Evolutionary conservation across 2,888 invertebrate genomes (phyloP).

Genomic region (Endotricha flammealis): DNA sequence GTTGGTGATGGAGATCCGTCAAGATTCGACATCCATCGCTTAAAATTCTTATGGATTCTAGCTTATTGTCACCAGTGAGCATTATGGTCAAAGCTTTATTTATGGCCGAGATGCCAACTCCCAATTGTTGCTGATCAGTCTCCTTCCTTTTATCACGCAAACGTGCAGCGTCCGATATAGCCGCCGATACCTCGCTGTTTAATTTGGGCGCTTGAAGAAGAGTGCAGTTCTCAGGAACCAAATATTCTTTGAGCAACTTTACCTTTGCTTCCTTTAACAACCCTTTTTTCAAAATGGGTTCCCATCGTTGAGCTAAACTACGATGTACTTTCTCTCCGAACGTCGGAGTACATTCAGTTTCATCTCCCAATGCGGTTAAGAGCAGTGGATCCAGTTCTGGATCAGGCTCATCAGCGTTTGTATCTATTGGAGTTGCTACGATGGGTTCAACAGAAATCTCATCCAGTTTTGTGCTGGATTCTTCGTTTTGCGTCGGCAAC

Average conservation of each 20-base stretch:
- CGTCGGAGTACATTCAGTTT: slow-evolving; percentile 2
- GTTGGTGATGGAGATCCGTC: slow-evolving; percentile 10
- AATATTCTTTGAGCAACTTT: slow-evolving; percentile 12
- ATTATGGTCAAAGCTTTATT: slow-evolving; percentile 13
- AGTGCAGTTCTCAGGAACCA: slow-evolving; percentile 13
- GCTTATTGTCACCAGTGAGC: no score
- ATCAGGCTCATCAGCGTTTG: no score
- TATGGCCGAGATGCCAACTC: slow-evolving; percentile 14
- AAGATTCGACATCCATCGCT: slow-evolving; percentile 16
- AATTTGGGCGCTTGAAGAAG: slow-evolving; percentile 17
- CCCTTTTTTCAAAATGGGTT: slow-evolving; percentile 15
- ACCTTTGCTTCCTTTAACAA: slow-evolving; percentile 15
- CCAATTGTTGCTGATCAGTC: no score
- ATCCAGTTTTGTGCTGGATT: no score
- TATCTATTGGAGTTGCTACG: no score
- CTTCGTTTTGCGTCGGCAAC: slow-evolving; percentile 7
- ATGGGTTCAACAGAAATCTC: no score
- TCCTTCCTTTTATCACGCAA: slow-evolving; percentile 16
- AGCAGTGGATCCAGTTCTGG: slow-evolving; percentile 15
- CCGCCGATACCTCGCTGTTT: slow-evolving; percentile 15
- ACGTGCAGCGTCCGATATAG: slow-evolving; percentile 8
- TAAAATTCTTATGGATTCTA: no score
- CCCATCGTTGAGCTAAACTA: slow-evolving; percentile 13
- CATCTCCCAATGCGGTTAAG: slow-evolving; percentile 16
- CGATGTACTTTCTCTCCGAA: slow-evolving; percentile 15